Conservation (phyloP, 2,113 vertebrate species). For the Oryzias melastigma region DNA sequence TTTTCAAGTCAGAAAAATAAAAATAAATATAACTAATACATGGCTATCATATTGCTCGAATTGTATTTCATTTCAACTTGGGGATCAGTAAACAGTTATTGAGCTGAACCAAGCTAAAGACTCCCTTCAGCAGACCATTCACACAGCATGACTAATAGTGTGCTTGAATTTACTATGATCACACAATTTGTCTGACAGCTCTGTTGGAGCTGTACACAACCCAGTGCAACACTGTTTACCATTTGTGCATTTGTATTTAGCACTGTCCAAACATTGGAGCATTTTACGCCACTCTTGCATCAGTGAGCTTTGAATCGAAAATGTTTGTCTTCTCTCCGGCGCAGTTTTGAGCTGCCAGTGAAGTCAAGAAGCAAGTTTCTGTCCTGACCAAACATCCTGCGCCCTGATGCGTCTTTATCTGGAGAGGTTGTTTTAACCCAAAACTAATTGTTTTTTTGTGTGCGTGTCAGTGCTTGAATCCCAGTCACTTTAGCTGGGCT, state of each 20-base stretch:
- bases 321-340: constrained; percentile 49
- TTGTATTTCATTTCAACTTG: too few species aligned
- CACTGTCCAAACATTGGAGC: constrained; percentile 42
- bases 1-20: neutral
- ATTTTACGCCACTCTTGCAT: constrained; percentile 68
- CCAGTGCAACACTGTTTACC: constrained; percentile 57
- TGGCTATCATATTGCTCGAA: too few species aligned
- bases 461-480: constrained; percentile 19
- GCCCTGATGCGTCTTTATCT: constrained; percentile 3
- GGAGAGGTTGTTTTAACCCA: constrained; percentile 13
- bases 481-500: constrained; percentile 32
- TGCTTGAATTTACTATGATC: constrained; percentile 30
- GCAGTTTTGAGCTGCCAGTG: constrained; percentile 18
- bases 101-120: neutral
- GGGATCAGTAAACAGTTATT: neutral
- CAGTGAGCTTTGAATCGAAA: constrained; percentile 60
- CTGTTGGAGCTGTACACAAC: constrained; percentile 40
- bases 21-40: too few species aligned
- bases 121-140: neutral
- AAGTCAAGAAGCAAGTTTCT: constrained; percentile 10
- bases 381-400: constrained; percentile 22
- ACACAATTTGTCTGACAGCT: constrained; percentile 29
- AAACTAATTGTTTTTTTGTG: constrained; percentile 21
- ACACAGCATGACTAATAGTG: neutral
- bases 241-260: constrained; percentile 44